A percentile compares a stretch with the other conserved stretches of the same genome.
These are phyloP conservation scores for Invenusta paracnida DNA, from an alignment of 2,888 invertebrate species.

Conservation along the genomic window DNA sequence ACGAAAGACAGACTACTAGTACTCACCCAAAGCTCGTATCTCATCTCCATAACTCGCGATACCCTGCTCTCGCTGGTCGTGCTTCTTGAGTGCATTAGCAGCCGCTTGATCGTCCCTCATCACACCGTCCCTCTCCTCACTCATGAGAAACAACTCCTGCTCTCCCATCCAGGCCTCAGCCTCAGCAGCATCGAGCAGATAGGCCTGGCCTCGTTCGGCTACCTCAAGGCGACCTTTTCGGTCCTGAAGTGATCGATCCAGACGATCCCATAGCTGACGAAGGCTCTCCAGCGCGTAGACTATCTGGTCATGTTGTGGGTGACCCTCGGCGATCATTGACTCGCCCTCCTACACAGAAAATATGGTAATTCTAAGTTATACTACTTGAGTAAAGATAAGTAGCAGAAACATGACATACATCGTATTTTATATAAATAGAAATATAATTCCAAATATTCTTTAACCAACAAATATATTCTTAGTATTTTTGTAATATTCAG, in stretches of 20 bases:
- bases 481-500: no score
- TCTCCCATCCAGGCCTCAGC: constrained; percentile 99
- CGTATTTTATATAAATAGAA: no score
- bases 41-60: constrained; percentile 68
- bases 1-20: no score
- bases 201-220: constrained; percentile 86
- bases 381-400: no score
- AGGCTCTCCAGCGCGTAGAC: constrained; percentile 79
- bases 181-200: constrained; percentile 96
- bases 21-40: constrained; percentile 86
- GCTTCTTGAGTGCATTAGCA: constrained; percentile 97
- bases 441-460: no score
- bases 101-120: constrained; percentile 90
- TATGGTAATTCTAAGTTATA: no score
- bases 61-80: constrained; percentile 65
- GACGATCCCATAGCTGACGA: constrained; percentile 83
- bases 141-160: constrained; percentile 99
- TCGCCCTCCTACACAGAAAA: constrained; percentile 62
- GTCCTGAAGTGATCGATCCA: constrained; percentile 84
- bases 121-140: constrained; percentile 68
- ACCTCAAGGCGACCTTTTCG: constrained; percentile 78
- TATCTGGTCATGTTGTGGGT: constrained; percentile 86
- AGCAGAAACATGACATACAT: no score
- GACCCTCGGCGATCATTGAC: constrained; percentile 88
- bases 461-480: no score